These are phyloP conservation scores for Drosophila demipolita DNA, from an alignment of 2,888 invertebrate species.

Conservation along the genomic window DNA sequence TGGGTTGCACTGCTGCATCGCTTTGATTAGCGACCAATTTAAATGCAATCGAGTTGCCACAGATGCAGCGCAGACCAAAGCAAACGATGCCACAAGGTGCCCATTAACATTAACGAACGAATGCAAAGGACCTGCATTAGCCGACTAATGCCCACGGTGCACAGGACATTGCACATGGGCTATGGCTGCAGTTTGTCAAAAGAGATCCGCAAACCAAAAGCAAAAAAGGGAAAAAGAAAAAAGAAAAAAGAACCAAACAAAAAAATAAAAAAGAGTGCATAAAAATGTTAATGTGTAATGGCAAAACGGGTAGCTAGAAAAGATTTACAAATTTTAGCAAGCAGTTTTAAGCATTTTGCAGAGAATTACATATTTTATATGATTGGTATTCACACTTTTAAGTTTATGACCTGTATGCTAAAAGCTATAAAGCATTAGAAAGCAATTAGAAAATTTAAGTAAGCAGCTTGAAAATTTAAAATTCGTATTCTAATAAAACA, in stretches of 20 bases:
- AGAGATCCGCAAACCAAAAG: constrained; percentile 44
- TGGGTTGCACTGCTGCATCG: constrained; percentile 28
- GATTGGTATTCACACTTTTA: not conserved
- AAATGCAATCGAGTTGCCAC: constrained; percentile 68
- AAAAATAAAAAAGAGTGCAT: constrained; percentile 46
- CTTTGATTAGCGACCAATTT: constrained; percentile 77
- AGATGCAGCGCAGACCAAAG: constrained; percentile 16
- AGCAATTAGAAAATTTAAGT: not conserved
- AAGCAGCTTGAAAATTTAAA: not conserved
- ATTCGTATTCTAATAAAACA: too few species aligned
- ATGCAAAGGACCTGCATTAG: constrained; percentile 31
- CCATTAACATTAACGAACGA: constrained; percentile 40
- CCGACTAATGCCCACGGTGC: constrained; percentile 56
- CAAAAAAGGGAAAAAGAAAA: constrained; percentile 19
- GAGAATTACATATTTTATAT: too few species aligned
- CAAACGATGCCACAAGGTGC: constrained; percentile 32
- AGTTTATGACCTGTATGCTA: not conserved
- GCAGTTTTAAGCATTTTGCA: not conserved
- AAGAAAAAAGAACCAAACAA: constrained; percentile 13
- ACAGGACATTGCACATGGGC: constrained; percentile 53
- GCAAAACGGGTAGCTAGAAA: constrained; percentile 33
- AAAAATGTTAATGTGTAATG: constrained; percentile 69
- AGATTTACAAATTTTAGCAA: not conserved
- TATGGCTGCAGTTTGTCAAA: constrained; percentile 72
- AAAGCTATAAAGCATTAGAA: not conserved